phyloP scores from a whole-genome alignment of 2,888 invertebrate species.

The Limnephilus lunatus region DNA sequence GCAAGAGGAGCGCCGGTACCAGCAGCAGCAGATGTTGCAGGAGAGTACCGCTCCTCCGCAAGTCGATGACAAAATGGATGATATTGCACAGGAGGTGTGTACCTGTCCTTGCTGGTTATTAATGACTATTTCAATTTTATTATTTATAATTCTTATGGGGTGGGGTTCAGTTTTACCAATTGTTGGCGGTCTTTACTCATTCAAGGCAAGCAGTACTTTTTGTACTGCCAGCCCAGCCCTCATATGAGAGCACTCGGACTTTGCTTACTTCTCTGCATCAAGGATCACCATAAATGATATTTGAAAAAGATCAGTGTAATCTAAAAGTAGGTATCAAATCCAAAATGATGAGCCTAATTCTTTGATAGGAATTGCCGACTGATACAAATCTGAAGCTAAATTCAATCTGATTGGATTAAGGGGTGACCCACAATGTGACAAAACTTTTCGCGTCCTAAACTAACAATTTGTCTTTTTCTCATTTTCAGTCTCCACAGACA shows the following conservation, averaged over 20 bases:
- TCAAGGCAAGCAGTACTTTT: no score
- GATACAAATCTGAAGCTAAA: conserved; percentile 51
- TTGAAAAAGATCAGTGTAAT: not conserved
- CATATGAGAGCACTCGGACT: no score
- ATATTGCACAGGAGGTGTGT: not conserved
- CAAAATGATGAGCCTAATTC: conserved; percentile 67
- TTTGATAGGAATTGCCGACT: conserved; percentile 68
- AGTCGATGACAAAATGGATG: not conserved
- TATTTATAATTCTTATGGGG: no score
- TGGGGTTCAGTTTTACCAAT: no score
- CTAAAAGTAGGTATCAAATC: not conserved
- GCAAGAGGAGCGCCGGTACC: conserved; percentile 90
- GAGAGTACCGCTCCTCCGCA: conserved; percentile 9
- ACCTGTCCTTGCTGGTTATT: not conserved
- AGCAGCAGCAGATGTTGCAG: conserved; percentile 75
- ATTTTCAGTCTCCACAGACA: conserved; percentile 47
- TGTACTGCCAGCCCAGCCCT: no score
- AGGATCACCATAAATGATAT: not conserved
- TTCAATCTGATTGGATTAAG: conserved; percentile 38
- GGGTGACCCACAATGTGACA: not conserved
- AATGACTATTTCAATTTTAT: not conserved
- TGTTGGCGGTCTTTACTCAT: no score
- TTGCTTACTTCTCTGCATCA: not conserved
- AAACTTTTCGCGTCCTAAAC: not conserved
- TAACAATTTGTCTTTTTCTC: not conserved